These are phyloP conservation scores for Zapornia atra DNA, from an alignment of 2,113 vertebrate species.

Conservation along the genomic window DNA sequence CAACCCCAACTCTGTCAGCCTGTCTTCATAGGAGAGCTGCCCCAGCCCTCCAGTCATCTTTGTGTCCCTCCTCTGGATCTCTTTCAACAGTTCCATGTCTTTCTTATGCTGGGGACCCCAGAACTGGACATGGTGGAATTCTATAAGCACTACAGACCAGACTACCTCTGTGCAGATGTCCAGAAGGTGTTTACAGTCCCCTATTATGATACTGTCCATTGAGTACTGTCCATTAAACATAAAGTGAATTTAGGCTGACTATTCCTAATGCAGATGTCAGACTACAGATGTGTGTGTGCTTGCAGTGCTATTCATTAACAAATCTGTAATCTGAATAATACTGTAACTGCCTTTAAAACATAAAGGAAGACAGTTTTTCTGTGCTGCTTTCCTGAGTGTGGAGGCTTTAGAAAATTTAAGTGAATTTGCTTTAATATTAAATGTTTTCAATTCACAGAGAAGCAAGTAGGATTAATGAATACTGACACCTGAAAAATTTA, in stretches of 20 bases:
- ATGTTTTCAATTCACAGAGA: not conserved
- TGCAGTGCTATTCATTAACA: not conserved
- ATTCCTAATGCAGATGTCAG: not conserved
- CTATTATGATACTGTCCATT: not conserved
- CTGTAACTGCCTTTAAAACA: not conserved
- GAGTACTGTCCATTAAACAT: not conserved
- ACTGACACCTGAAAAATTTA: not conserved
- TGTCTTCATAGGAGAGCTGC: too few relatives aligned
- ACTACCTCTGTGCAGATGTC: not conserved
- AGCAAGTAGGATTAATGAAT: not conserved
- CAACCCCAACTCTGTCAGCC: too few relatives aligned
- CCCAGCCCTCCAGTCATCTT: too few relatives aligned
- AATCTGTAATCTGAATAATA: not conserved
- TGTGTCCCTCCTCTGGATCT: too few relatives aligned
- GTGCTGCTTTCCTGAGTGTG: not conserved
- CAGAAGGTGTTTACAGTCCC: not conserved
- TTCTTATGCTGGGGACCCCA: too few relatives aligned
- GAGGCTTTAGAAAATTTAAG: not conserved
- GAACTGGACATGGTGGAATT: not conserved
- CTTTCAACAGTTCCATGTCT: too few relatives aligned
- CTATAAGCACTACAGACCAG: not conserved
- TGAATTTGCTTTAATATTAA: not conserved
- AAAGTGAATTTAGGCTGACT: not conserved
- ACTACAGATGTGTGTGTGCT: not conserved
- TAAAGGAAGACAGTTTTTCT: not conserved